These are phyloP conservation scores for Perithous albicinctus DNA, from an alignment of 2,888 invertebrate genomes.

Conservation along the genomic window DNA sequence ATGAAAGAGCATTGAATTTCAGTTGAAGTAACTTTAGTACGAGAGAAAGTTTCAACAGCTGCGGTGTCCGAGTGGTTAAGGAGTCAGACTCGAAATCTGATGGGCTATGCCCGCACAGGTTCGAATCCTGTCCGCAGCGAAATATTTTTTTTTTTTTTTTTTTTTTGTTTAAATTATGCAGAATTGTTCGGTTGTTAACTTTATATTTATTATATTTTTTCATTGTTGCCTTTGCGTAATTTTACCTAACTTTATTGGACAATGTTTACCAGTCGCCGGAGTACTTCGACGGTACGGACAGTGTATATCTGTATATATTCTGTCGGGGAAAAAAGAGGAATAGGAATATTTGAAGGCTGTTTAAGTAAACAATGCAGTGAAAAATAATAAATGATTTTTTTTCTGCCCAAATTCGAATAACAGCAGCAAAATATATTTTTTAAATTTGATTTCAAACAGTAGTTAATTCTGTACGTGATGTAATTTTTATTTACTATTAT, in stretches of 20 bases:
- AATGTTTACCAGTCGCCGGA: background rate
- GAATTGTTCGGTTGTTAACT: background rate
- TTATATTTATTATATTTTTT: background rate
- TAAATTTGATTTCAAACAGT: no score
- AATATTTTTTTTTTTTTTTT: conserved; percentile 36
- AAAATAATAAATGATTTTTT: no score
- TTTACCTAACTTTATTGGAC: background rate
- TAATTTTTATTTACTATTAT: no score
- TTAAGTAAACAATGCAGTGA: background rate
- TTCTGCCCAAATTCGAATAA: no score
- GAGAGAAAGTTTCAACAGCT: conserved; percentile 76
- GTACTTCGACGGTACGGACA: background rate
- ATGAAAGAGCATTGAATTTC: conserved; percentile 22
- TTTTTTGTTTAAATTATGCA: background rate
- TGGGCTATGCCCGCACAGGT: conserved; percentile 89
- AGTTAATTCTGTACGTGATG: no score
- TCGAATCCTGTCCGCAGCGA: conserved; percentile 88
- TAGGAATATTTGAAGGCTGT: background rate
- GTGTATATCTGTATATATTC: conserved; percentile 4
- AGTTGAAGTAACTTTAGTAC: background rate
- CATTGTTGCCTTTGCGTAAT: background rate
- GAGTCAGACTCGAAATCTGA: conserved; percentile 89
- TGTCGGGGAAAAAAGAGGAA: background rate
- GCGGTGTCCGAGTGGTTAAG: conserved; percentile 88
- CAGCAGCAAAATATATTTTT: no score